Evolutionary conservation across 2,888 invertebrate genomes (phyloP), one percentile per base, ranked within the genome.

Genomic region (Beris chalybata): DNA sequence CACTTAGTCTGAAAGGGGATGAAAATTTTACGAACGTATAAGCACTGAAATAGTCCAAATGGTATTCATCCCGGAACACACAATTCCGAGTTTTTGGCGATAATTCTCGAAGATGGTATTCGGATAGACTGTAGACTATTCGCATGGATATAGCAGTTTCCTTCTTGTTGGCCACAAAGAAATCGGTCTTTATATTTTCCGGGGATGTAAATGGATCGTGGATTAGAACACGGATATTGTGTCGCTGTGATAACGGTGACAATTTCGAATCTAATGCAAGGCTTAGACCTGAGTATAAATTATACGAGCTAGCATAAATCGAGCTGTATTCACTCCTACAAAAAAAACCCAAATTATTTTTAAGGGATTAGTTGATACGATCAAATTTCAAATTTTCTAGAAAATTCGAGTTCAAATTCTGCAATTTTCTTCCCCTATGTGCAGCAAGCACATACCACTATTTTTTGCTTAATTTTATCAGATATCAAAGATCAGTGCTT

Each of bases 61-160:
- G 61, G 31, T 52, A 38, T 52, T 61, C 61, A 22, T 61, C 61
- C 3, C 52, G 52, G 38, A 61, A 61, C 2, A 61, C 43, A 38
- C 61, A 61, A 12, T 52, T 52, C 29, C 61, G 31, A 11, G 50
- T 52, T 13, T 15, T 32, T 11, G 52, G 52, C 5, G 61, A 22
- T 11, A 61, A 32, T 15, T 61, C 38, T 11, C 61, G n/a, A 11
- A 61, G 29, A 6, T 38, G 50, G 50, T 52, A 22, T 13, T 61
- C 50, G 3, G 61, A 31, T 4, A 52, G 38, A 22, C 52, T 61
- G 11, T 52, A 43, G 1, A 61, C 12, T 5, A 61, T 61, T 22
- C 61, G 61, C 61, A 61, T 32, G 6, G 52, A 47, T 44, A 61
- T 52, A 7, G 61, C 61, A 5, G 50, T 61, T 52, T 61, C 61